Evolutionary conservation across 2,888 invertebrate genomes (phyloP), one percentile per base, ranked within the genome.

Genomic region (Notocelia uddmanniana): DNA sequence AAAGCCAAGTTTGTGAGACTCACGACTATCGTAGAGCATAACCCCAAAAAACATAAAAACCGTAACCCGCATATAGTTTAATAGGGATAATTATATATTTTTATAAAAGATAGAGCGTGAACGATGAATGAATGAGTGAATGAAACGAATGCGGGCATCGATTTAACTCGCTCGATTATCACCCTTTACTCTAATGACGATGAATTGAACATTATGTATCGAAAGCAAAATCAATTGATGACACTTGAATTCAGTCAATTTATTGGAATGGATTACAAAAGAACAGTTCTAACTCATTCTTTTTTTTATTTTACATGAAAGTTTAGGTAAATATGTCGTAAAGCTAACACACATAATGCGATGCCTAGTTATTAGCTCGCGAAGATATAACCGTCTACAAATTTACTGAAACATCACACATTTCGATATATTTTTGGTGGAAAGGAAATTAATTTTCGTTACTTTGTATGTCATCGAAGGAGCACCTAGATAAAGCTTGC

Each of bases 21-120:
- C 15, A 54, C 21, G 45, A 10, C 60, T 8, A 21, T 41, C 9
- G 19, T 13, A 19, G 31, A 52, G 79, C 79, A 76, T 81, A 80
- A 81, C 74, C 78, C 79, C 81, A 85, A 86, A 85, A 83, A 73
- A 59, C 50, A 41, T 31, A 45, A 82, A 83, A 82, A 78, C 80
- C 81, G 83, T 80, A 82, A 87, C 92, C 92, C 92, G 92, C 92
- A 92, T 92, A 76, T 74, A 80, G 80, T 87, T 88, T 90, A 92
- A 91, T 92, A 90, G 85, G 80, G 83, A 84, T 89, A 89, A 92
- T 92, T 91, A 92, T 91, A 89, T 90, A 89, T 92, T 90, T 91
- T 89, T 83, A 88, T 90, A 89, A 85, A 88, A 87, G 86, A 90
- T 87, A 87, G 83, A 86, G 77, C 80, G 79, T 83, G 71, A 71